Evolutionary conservation across 30 jellyfish, hydroid and myxozoan species (phyloP).

Genomic region (Cassiopea andromeda): DNA sequence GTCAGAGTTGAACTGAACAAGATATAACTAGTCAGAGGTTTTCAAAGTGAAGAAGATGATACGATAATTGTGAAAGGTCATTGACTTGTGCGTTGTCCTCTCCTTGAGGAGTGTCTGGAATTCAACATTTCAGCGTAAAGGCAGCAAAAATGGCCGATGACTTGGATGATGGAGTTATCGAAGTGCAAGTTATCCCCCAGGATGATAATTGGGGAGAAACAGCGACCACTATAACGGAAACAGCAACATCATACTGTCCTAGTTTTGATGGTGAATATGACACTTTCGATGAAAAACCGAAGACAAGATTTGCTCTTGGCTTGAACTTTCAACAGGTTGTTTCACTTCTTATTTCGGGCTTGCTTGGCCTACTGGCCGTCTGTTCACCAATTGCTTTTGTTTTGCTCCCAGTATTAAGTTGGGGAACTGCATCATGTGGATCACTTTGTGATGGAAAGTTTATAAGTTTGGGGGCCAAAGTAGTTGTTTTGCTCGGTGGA

Average conservation of each 20-base stretch:
- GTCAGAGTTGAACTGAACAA: not conserved
- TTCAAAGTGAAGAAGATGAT: conserved; percentile 20
- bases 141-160: conserved; percentile 84
- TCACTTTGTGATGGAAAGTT: conserved; percentile 82
- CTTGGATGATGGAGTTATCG: conserved; percentile 96
- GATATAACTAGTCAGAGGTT: conserved; percentile 18
- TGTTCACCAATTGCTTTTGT: conserved; percentile 92
- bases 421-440: conserved; percentile 79
- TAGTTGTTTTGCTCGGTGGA: conserved; percentile 84
- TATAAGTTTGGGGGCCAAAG: conserved; percentile 86
- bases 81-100: conserved; percentile 55
- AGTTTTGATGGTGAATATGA: conserved; percentile 90
- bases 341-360: conserved; percentile 62
- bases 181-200: conserved; percentile 99
- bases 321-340: conserved; percentile 85
- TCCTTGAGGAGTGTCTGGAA: conserved; percentile 77
- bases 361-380: conserved; percentile 90
- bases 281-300: conserved; percentile 82
- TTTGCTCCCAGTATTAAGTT: conserved; percentile 63
- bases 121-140: conserved; percentile 23
- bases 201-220: conserved; percentile 99
- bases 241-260: conserved; percentile 95
- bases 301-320: conserved; percentile 72
- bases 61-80: conserved; percentile 30
- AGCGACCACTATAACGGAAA: conserved; percentile 95